Base-by-base conservation (phyloP, 30 jellyfish, hydroid and myxozoan species). In the Hydractinia symbiolongicarpus region DNA sequence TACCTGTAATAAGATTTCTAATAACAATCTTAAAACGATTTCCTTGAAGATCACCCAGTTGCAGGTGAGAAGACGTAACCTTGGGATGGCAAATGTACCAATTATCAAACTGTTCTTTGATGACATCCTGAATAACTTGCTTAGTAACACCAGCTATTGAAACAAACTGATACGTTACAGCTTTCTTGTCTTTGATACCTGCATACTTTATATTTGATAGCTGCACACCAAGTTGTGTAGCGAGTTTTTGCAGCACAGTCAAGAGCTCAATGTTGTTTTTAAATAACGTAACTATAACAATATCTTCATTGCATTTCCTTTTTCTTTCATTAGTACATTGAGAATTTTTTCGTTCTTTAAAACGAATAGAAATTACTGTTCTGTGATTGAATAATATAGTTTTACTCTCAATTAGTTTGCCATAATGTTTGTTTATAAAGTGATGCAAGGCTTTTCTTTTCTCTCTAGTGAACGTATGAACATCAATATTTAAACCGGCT, bases 131-230 rank as follows among this genome's bases (percentile, higher is more conserved):
- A 50, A 89, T 50, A 20, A 74, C 86, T 50, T 50, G 86, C 53
- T 20, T 15, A 0, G 58, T 5, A 16, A 74, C 76, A 30, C 79
- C 96, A 8, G 67, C 58, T 2, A 81, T 77, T 0, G 94, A 61
- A 9, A 89, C 56, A 30, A 44, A 52, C 78, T 89, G 96, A 51
- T 76, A 80, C 0, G 96, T 89, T 9, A 78, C 71, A 17, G 96
- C 96, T 58, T 79, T 89, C 75, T 83, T 89, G 83, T 89, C 96
- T 79, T 89, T 89, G 53, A 81, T 76, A 50, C 96, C 96, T 61
- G 96, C 95, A 64, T 77, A 89, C 50, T 82, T 74, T 14, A 89
- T 58, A 13, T 77, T 15, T 4, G 88, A 72, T 4, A 88, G 77
- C 21, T 89, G 75, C 19, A 66, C 55, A 14, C 81, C 76, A 57